phyloP scores from a whole-genome alignment of 2,797 vertebrate genomes.

The Sylvia borin region DNA sequence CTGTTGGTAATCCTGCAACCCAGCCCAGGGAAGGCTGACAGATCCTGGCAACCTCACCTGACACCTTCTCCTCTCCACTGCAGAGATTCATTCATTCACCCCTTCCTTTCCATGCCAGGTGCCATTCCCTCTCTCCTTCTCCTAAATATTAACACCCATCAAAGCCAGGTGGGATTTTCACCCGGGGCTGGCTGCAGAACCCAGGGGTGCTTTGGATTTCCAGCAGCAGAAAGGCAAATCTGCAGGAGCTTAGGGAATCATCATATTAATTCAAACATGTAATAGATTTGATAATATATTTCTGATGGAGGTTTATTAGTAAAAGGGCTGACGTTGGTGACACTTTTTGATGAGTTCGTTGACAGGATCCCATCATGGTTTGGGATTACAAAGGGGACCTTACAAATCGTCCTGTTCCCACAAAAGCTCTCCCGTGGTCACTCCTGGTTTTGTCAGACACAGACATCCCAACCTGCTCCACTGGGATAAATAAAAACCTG shows the following conservation, averaged over 20 bases:
- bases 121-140: neutral
- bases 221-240: neutral
- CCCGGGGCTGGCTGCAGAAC: neutral
- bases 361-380: neutral
- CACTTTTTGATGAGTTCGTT: neutral
- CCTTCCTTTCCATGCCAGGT: neutral
- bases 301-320: neutral
- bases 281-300: fast-evolving
- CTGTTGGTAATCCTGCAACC: neutral
- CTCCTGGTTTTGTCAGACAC: neutral
- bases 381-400: neutral
- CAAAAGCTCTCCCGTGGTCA: neutral
- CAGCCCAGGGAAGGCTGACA: neutral
- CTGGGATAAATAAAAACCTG: neutral
- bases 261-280: fast-evolving
- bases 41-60: neutral
- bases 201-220: neutral
- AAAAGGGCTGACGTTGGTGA: neutral
- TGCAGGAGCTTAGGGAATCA: neutral
- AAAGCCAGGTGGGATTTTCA: neutral
- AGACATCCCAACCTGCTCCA: neutral
- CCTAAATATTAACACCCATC: neutral
- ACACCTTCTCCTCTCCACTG: neutral
- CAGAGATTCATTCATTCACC: neutral
- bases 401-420: neutral